Conservation (phyloP, 2,113 vertebrate genomes). For the Harpagus bidentatus region DNA sequence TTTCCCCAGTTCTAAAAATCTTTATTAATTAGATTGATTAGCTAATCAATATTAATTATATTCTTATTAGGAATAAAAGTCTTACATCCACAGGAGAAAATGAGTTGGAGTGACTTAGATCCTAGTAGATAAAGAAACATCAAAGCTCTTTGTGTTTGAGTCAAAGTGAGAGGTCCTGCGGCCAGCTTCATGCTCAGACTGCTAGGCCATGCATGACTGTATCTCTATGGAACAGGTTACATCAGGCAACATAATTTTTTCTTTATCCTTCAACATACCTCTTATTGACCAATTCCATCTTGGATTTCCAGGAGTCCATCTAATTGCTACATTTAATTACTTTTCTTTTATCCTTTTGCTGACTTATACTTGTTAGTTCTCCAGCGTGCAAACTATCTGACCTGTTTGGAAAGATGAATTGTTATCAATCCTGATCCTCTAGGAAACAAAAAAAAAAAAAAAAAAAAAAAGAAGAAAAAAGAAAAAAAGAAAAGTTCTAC, state of each 20-base stretch:
- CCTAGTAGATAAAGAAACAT: not conserved
- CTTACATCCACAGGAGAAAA: not conserved
- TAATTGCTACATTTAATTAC: slow-evolving; percentile 9
- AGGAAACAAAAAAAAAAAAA: not conserved
- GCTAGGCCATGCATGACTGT: not conserved
- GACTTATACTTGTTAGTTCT: not conserved
- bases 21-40: not conserved
- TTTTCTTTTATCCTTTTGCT: not conserved
- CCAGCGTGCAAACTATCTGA: not conserved
- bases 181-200: not conserved
- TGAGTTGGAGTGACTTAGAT: not conserved
- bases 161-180: not conserved
- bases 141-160: not conserved
- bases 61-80: not conserved
- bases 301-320: not conserved
- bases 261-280: not conserved
- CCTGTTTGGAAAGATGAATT: not conserved
- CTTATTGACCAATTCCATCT: not conserved
- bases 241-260: not conserved
- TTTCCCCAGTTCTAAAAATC: not conserved
- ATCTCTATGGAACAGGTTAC: not conserved
- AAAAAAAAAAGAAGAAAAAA: not conserved
- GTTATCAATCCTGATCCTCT: not conserved
- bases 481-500: not conserved
- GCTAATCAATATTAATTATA: not conserved